Evolutionary conservation across 2,888 invertebrate species (phyloP), one percentile per base, ranked within the genome.

Genomic region (Eristalinus sepulchralis): DNA sequence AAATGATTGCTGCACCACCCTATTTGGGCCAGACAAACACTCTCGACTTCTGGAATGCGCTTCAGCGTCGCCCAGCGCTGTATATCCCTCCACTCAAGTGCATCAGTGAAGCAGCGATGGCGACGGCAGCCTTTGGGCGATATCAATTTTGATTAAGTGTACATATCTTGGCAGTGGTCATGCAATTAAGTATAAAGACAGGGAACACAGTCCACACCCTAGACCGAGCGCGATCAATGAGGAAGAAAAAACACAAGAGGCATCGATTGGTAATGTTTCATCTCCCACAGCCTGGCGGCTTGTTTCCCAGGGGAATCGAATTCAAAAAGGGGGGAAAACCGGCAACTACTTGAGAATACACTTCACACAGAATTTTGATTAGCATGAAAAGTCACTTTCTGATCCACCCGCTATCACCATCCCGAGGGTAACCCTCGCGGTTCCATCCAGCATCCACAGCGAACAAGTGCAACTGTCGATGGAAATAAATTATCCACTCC

Each of bases 131-230:
- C 57, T 63, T 66, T 66, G 55, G 57, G 59, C 36, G 34, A 71
- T 53, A 22, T 24, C 39, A 33, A 53, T 70, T 82, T 86, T 86
- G 86, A 86, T 86, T 83, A 83, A 86, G 83, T 86, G 83, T 34
- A 67, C 59, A 57, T 68, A 73, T 82, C 82, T 82, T 85, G 77
- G 64, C 73, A 82, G 83, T 86, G 86, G 86, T 86, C 86, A 83
- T 86, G 71, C 83, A 79, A 83, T 86, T 83, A 71, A 63, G 77
- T 70, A 57, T 6, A 75, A 60, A 78, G 53, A 20, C 86, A 81
- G 53, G 33, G n/a, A 77, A 72, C 59, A 67, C 11, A 68, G 62
- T 81, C 81, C 77, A 79, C 86, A 79, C 86, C 86, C 86, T 79
- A 64, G 73, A 34, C 47, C n/a, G 27, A 59, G 20, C 10, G 67